Base-by-base conservation (phyloP, 2,113 vertebrate genomes). In the Sturnira hondurensis region DNA sequence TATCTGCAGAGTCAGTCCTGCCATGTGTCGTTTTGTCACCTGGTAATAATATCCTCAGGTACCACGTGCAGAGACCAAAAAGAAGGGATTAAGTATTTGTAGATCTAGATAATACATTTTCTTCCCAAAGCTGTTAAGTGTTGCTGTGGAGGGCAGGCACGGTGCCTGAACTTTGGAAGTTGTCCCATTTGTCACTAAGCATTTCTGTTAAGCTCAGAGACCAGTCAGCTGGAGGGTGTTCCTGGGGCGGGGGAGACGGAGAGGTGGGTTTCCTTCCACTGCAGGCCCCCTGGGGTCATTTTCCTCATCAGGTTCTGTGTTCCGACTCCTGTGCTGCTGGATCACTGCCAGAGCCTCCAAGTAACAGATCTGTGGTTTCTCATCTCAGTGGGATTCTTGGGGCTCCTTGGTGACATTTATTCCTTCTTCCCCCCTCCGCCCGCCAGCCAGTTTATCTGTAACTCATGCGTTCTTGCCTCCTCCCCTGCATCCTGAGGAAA, bases 21-120 rank as follows among this genome's bases (percentile, higher is more conserved):
- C 65, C 43, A 31, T 81, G 70, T 70, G 43, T 84, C 56, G 76
- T 70, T 24, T 41, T 85, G 36, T 93, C 63, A 77, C 10, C 7
- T n/a, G 38, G 43, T 19, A 58, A 22, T 89, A 70, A 85, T 24
- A 41, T 68, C 65, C 47, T 80, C 71, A 80, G 52, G 56, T 84
- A 33, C 15, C 38, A 17, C 50, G 56, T 31, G 24, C 2, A 24
- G 65, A 85, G 9, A 93, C 26, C 41, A 76, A 68, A 33, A 87
- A 63, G 33, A 2, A 56, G 61, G 91, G 33, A 7, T n/a, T n/a
- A 50, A n/a, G 16, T 93, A 47, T 63, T 93, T 38, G 74, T 94
- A 86, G 91, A n/a, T 77, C 87, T 28, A 92, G 63, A n/a, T 88
- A 85, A 83, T 94, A 0, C 38, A 36, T 83, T 93, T 38, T 56